A percentile compares a stretch with the other conserved stretches of the same genome.
phyloP scores from a whole-genome alignment of 2,113 vertebrate species.

The Chrysochloris asiatica region DNA sequence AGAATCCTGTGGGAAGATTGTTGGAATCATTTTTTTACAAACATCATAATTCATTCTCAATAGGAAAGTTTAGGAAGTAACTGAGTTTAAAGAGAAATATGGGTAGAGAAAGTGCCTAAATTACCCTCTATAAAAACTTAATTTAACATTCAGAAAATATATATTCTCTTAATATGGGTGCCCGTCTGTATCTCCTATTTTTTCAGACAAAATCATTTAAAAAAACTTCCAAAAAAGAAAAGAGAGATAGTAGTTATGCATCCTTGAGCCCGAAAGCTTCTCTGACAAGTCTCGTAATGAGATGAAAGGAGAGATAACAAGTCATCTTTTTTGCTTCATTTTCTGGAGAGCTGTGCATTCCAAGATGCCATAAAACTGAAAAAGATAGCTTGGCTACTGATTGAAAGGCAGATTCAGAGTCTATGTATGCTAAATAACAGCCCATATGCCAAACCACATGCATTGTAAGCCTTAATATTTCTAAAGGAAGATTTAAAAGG shows the following conservation, averaged over 20 bases:
- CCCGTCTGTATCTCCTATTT: neutral
- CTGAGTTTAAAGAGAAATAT: neutral
- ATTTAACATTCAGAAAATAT: neutral
- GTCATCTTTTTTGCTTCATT: slow-evolving; percentile 5
- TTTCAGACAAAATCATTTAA: neutral
- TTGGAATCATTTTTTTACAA: too few relatives aligned
- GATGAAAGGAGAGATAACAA: slow-evolving; percentile 1
- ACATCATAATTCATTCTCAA: neutral
- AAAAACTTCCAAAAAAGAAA: slow-evolving; percentile 1
- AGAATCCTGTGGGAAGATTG: too few relatives aligned
- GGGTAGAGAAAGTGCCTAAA: neutral
- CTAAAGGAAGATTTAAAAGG: slow-evolving; percentile 73
- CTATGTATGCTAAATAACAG: slow-evolving; percentile 72
- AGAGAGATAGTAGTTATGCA: neutral
- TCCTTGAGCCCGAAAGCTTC: slow-evolving; percentile 14
- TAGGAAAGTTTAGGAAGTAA: neutral
- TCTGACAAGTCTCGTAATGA: slow-evolving; percentile 11
- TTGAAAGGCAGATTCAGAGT: slow-evolving; percentile 67
- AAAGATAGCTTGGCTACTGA: slow-evolving; percentile 50
- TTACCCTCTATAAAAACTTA: neutral
- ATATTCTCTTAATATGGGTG: neutral
- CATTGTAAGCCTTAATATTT: slow-evolving; percentile 65
- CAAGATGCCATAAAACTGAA: slow-evolving; percentile 44
- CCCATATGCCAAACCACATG: slow-evolving; percentile 75
- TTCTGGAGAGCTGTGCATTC: slow-evolving; percentile 17